A percentile compares a stretch with the other conserved stretches of the same genome.
Evolutionary conservation across 2,888 invertebrate genomes (phyloP).

Genomic region (Apotomis betuletana): DNA sequence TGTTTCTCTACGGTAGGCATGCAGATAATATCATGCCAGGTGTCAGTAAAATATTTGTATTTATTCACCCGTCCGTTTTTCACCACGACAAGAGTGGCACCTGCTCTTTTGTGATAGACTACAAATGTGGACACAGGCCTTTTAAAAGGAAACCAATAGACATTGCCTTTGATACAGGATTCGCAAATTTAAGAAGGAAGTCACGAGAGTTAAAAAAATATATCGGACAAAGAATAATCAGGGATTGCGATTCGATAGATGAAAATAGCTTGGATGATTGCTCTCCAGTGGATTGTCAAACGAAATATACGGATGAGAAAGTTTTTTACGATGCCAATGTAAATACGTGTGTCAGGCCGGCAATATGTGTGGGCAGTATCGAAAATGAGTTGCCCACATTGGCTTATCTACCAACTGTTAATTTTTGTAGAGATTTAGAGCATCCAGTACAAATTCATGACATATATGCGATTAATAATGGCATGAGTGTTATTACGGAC

Average conservation of each 20-base stretch:
- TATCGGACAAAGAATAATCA: constrained; percentile 4
- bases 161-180: constrained; percentile 30
- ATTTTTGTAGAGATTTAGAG: constrained; percentile 33
- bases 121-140: constrained; percentile 9
- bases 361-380: constrained; percentile 12
- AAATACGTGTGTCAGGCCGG: constrained; percentile 29
- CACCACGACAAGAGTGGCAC: constrained; percentile 33
- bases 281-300: constrained; percentile 26
- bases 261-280: constrained; percentile 28
- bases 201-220: constrained; percentile 21
- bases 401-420: constrained; percentile 30
- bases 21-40: constrained; percentile 11
- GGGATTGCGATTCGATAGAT: constrained; percentile 26
- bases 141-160: constrained; percentile 18
- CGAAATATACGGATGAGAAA: constrained; percentile 32
- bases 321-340: constrained; percentile 18
- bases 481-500: constrained; percentile 8
- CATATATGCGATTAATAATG: constrained; percentile 30
- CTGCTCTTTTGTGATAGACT: constrained; percentile 26
- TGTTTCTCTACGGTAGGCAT: constrained; percentile 19
- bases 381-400: constrained; percentile 15
- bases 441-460: constrained; percentile 26
- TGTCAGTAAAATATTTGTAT: constrained; percentile 23
- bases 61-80: constrained; percentile 32
- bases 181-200: constrained; percentile 2